Base-by-base conservation (phyloP, 2,797 vertebrate species). In the Phataginus tetradactyla region DNA sequence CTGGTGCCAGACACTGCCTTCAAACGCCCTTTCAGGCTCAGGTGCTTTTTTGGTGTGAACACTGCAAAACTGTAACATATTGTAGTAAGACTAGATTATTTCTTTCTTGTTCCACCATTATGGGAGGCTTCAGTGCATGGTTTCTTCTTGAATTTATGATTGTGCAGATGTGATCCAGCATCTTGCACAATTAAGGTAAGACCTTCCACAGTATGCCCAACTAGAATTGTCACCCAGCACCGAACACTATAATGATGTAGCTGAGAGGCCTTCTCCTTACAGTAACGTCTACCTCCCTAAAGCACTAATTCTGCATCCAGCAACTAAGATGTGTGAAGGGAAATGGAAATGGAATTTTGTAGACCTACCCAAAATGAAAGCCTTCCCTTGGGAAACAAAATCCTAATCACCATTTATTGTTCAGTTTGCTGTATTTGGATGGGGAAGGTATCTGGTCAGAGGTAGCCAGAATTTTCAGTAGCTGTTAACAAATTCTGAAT, bases 401-500 rank as follows among this genome's bases (percentile, higher is more conserved):
- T 80, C 23, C 10, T 87, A 74, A 57, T 79, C 59, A 83, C 32
- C 59, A 71, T 71, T 86, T 93, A 84, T 84, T 94, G 79, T 96
- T 96, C 25, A 79, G 21, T 59, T 90, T 51, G 64, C 88, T 86
- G 25, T 92, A 57, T 81, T 90, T 88, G 79, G 18, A n/a, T 80
- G 15, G 37, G 51, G 49, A 89, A 95, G 34, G 20, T 72, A 75
- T 57, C 77, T 86, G 53, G 78, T 72, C n/a, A 78, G 61, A 95
- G 21, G 77, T 88, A 83, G 63, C 39, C 74, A 90, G 18, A 95
- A 90, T 83, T 94, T 96, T 95, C 85, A 39, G 72, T 90, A 71
- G 59, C 49, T 94, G 18, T 78, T 69, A 79, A 90, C 6, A 64
- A 94, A 78, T 96, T 95, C 14, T 91, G 75, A 96, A 84, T 89